These are phyloP conservation scores for Vanacampus margaritifer DNA, from an alignment of 2,113 vertebrate genomes.

Conservation along the genomic window DNA sequence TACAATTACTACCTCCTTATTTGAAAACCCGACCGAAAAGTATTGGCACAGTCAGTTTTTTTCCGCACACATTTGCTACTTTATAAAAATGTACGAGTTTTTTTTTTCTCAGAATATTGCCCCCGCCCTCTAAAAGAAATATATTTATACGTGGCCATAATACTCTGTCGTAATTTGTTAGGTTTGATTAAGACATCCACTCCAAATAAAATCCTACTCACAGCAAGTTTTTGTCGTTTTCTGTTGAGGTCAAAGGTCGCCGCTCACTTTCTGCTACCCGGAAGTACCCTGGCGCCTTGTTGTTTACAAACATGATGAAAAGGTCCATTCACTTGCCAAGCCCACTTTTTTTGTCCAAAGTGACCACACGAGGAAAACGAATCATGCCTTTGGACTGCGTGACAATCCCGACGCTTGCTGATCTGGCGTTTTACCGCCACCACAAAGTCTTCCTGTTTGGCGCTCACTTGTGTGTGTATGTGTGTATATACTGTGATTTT, in stretches of 20 bases:
- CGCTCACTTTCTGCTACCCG: not conserved
- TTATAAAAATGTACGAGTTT: too few species aligned
- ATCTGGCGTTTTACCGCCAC: constrained; percentile 17
- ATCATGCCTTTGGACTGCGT: constrained; percentile 28
- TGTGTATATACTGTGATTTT: constrained; percentile 38
- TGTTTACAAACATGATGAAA: not conserved
- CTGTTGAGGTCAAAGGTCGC: not conserved
- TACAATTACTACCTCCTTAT: too few species aligned
- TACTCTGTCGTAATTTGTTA: too few species aligned
- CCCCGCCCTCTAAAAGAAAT: too few species aligned
- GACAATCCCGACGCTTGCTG: constrained; percentile 68
- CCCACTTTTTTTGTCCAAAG: not conserved
- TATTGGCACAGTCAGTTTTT: too few species aligned
- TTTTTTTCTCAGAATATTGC: too few species aligned
- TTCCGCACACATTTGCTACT: too few species aligned
- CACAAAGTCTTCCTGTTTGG: constrained; percentile 70
- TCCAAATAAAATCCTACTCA: too few species aligned
- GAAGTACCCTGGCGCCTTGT: not conserved
- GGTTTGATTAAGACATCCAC: too few species aligned
- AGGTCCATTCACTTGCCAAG: not conserved
- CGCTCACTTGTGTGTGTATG: constrained; percentile 46
- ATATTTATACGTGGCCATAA: too few species aligned
- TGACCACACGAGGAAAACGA: not conserved
- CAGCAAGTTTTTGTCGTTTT: not conserved
- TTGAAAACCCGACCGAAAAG: too few species aligned